Evolutionary conservation across 2,888 invertebrate species (phyloP).

Genomic region (Branchinecta sandiegonensis): DNA sequence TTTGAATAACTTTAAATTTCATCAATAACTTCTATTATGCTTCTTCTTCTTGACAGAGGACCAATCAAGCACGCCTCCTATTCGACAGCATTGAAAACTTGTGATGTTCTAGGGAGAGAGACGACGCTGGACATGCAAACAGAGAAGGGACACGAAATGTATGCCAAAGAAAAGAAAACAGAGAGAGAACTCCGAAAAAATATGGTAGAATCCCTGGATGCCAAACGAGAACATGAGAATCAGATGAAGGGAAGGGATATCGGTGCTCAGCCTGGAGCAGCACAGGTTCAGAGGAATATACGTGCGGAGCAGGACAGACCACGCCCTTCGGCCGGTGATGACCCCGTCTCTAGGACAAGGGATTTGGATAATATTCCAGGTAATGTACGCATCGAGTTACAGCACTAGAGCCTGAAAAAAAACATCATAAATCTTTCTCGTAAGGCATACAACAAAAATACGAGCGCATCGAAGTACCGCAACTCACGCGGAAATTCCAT

Average conservation of each 20-base stretch:
- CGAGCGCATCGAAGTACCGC: too few relatives aligned
- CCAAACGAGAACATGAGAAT: neutral
- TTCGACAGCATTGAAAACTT: neutral
- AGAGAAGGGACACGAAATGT: neutral
- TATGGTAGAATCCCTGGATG: neutral
- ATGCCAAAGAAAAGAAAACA: neutral
- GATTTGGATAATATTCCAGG: conserved; percentile 2
- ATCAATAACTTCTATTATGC: too few relatives aligned
- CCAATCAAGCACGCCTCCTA: too few relatives aligned
- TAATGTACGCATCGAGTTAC: neutral
- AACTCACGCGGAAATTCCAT: too few relatives aligned
- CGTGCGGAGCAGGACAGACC: neutral
- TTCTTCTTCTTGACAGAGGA: too few relatives aligned
- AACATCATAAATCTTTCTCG: too few relatives aligned
- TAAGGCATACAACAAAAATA: too few relatives aligned
- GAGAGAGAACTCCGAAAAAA: neutral
- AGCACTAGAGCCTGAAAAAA: too few relatives aligned
- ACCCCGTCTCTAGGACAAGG: neutral
- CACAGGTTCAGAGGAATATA: neutral
- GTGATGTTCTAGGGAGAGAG: neutral
- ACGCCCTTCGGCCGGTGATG: neutral
- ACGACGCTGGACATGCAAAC: neutral
- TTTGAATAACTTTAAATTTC: too few relatives aligned
- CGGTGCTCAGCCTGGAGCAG: neutral
- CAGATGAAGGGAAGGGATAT: neutral